phyloP scores from a whole-genome alignment of 2,888 invertebrate genomes.

The Drosophila meridionalis region DNA sequence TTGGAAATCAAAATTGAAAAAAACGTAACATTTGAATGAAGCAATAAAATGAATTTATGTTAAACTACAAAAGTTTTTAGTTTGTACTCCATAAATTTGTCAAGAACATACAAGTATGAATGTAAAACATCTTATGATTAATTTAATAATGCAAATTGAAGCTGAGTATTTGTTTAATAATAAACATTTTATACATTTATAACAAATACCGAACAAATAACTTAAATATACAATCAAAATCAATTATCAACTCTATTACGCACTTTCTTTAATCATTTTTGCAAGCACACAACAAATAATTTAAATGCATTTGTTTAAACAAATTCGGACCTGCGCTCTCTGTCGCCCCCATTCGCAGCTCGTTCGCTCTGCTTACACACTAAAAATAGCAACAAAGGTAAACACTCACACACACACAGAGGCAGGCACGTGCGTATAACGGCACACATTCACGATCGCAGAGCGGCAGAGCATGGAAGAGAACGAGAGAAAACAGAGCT shows the following conservation, averaged over 20 bases:
- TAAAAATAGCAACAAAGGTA: constrained; percentile 51
- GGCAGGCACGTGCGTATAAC: neutral
- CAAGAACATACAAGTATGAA: neutral
- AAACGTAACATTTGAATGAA: neutral
- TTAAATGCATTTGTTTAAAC: constrained; percentile 35
- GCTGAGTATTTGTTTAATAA: neutral
- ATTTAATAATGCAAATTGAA: neutral
- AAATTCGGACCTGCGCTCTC: constrained; percentile 21
- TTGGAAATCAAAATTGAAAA: neutral
- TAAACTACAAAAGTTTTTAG: neutral
- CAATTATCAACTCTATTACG: neutral
- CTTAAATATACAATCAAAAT: neutral
- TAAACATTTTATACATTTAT: neutral
- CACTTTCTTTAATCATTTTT: neutral
- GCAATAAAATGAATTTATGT: neutral
- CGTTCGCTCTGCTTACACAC: constrained; percentile 27
- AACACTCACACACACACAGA: neutral
- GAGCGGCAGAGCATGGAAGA: constrained; percentile 10
- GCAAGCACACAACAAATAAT: constrained; percentile 12
- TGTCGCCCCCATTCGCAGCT: constrained; percentile 13
- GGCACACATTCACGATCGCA: constrained; percentile 26
- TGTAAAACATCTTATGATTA: too few species aligned
- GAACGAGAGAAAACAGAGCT: constrained; percentile 12
- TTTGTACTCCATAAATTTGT: neutral
- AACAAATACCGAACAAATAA: neutral